A percentile compares a stretch with the other conserved stretches of the same genome.
These are phyloP conservation scores for Asobara japonica DNA, from an alignment of 1,140 invertebrate genomes.

Conservation along the genomic window DNA sequence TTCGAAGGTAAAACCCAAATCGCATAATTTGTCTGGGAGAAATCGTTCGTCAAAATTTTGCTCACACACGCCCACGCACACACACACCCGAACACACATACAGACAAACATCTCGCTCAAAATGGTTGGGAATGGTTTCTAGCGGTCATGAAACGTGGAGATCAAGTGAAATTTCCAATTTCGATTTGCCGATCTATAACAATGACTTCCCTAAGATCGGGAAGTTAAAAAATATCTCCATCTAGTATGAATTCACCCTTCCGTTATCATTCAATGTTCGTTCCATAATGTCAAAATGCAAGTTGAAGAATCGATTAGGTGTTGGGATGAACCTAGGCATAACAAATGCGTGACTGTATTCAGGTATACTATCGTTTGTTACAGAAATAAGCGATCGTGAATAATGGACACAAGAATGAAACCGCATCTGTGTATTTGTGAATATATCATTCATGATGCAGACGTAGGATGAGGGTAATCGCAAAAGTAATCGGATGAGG, in stretches of 20 bases:
- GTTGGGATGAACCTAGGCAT: conserved; percentile 11
- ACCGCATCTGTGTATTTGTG: conserved; percentile 39
- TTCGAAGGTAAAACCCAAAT: too few species aligned
- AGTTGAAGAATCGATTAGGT: neutral
- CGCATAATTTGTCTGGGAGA: too few species aligned
- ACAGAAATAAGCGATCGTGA: conserved; percentile 33
- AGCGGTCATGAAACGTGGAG: too few species aligned
- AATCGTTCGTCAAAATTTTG: too few species aligned
- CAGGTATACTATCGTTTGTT: neutral
- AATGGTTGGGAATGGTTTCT: too few species aligned
- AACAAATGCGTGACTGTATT: neutral
- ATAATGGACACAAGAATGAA: conserved; percentile 48
- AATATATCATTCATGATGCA: conserved; percentile 42
- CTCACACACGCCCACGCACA: too few species aligned
- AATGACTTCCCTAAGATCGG: too few species aligned
- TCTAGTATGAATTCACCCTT: neutral
- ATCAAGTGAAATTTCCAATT: too few species aligned
- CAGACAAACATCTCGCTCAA: too few species aligned
- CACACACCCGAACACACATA: too few species aligned
- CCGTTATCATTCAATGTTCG: neutral
- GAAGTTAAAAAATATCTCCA: neutral
- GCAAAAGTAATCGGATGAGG: too few species aligned
- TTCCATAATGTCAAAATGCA: neutral
- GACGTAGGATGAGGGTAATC: conserved; percentile 41
- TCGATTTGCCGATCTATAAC: too few species aligned